Percentiles rank a stretch among this genome's conserved stretches.
These are phyloP conservation scores for Penaeus chinensis DNA, from an alignment of 1,140 invertebrate genomes.

Conservation along the genomic window DNA sequence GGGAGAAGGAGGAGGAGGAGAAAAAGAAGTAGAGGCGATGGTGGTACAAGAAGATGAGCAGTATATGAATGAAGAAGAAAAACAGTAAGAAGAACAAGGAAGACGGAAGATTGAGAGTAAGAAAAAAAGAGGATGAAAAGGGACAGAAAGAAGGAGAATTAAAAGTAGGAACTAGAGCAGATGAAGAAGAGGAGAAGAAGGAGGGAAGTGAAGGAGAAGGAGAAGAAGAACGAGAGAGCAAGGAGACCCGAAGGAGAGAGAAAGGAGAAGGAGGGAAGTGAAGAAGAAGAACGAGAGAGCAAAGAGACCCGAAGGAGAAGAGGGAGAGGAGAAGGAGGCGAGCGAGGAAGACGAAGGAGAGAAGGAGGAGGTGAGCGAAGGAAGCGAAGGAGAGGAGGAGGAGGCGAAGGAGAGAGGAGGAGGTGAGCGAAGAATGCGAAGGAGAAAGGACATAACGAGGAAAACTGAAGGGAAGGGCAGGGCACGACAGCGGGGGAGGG, in stretches of 20 bases:
- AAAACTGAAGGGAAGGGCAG: not conserved
- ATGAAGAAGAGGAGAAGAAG: not conserved
- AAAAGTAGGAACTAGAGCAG: not conserved
- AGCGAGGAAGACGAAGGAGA: not conserved
- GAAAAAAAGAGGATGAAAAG: not conserved
- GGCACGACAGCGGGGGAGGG: not conserved
- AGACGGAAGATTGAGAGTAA: not conserved
- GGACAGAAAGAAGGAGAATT: not conserved
- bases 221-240: not conserved
- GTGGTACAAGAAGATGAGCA: too few species aligned
- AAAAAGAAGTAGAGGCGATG: too few species aligned
- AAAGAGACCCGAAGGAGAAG: conserved; percentile 12
- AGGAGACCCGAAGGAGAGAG: not conserved
- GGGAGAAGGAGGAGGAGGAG: too few species aligned
- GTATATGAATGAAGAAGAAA: too few species aligned
- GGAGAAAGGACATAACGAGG: not conserved
- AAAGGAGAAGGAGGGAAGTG: not conserved
- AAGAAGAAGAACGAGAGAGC: not conserved
- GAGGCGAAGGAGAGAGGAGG: not conserved
- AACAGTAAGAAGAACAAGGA: not conserved
- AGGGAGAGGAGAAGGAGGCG: not conserved
- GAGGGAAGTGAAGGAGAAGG: not conserved
- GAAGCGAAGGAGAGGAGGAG: not conserved
- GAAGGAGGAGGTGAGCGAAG: not conserved
- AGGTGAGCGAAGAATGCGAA: not conserved